Percentiles rank a stretch among this genome's conserved stretches.
These are phyloP conservation scores for Heliconius charithonia DNA, from an alignment of 2,888 invertebrate species.

Conservation along the genomic window DNA sequence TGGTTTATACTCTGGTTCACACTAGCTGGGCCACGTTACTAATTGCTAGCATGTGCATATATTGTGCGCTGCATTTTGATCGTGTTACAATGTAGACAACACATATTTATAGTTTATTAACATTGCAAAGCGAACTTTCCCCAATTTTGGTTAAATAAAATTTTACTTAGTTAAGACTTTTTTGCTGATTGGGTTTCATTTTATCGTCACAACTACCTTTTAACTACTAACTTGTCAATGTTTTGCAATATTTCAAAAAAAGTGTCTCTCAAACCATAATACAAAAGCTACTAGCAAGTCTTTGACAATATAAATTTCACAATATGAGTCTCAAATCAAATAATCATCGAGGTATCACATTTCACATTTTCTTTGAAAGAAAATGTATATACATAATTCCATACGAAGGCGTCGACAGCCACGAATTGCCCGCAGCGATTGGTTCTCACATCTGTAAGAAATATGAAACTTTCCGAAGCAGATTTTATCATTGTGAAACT, in stretches of 20 bases:
- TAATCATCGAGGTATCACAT: constrained; percentile 22
- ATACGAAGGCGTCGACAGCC: constrained; percentile 22
- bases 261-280: neutral
- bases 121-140: neutral
- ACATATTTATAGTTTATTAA: neutral
- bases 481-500: constrained; percentile 42
- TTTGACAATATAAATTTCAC: constrained; percentile 4
- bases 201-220: neutral
- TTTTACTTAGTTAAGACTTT: neutral
- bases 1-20: neutral
- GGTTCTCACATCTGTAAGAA: constrained; percentile 55
- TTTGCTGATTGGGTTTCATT: too few relatives aligned
- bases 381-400: constrained; percentile 24
- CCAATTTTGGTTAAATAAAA: neutral
- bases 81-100: neutral
- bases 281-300: neutral
- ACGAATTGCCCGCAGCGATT: constrained; percentile 57
- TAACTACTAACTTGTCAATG: neutral
- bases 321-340: constrained; percentile 7
- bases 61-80: neutral
- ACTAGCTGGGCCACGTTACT: neutral
- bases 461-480: constrained; percentile 52
- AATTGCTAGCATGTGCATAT: neutral
- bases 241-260: neutral
- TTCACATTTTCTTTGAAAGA: constrained; percentile 21